Base-by-base conservation (phyloP, 1,140 invertebrate species). In the Neodiprion pinetum region DNA sequence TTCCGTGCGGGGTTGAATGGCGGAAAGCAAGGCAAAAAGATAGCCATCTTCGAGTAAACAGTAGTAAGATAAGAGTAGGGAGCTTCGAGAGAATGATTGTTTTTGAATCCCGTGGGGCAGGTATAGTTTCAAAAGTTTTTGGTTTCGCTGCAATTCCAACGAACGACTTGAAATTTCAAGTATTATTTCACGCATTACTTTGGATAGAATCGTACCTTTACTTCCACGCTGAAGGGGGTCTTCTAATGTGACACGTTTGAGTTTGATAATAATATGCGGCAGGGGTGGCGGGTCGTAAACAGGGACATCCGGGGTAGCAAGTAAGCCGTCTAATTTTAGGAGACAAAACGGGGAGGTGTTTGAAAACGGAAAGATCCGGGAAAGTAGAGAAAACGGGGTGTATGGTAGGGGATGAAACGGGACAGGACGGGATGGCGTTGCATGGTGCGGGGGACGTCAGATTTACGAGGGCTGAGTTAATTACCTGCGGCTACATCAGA, bases 401-500 rank as follows among this genome's bases (percentile, higher is more conserved):
- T 61, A 17, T 14, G 53, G 53, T 61, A 61, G 53, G n/a, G n/a
- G 53, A 61, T 40, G 28, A 61, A 61, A 61, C 53, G 53, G 28
- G 28, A 40, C 28, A 40, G 28, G 28, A 40, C 28, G 28, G 28
- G 28, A 40, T 40, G 11, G 5, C 9, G n/a, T 12, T 4, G 11
- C 53, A 61, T 61, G 53, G 53, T 17, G 53, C n/a, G 53, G 53
- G 11, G 53, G 11, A 61, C 53, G 53, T 61, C 53, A 61, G 53
- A 61, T 61, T 61, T 61, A 61, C 53, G 53, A 61, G 53, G 53
- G 4, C 53, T 61, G 53, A 61, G 53, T 61, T 61, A 61, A 61
- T 61, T 61, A 61, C 53, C 53, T 61, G 53, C 53, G 53, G 53
- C 53, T 61, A 61, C 53, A 61, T 61, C 53, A 61, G n/a, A 17